A percentile compares a stretch with the other conserved stretches of the same genome.
phyloP scores from a whole-genome alignment of 1,140 invertebrate species.

The Olivierus martensii region DNA sequence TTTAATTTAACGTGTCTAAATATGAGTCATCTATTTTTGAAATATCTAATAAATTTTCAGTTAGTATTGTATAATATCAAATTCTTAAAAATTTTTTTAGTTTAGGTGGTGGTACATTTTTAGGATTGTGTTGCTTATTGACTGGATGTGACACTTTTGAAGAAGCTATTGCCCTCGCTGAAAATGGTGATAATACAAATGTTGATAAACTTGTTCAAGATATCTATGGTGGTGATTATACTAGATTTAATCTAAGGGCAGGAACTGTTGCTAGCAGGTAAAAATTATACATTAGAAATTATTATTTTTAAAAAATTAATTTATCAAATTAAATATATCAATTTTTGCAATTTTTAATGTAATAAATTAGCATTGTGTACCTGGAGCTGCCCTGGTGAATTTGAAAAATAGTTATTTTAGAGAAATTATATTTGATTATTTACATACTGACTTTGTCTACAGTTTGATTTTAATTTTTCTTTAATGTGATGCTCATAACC shows the following conservation, averaged over 20 bases:
- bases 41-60: too few relatives aligned
- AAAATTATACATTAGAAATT: constrained; percentile 15
- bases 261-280: constrained; percentile 93
- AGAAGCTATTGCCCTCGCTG: constrained; percentile 89
- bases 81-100: constrained; percentile 36
- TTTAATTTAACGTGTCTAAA: too few relatives aligned
- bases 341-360: too few relatives aligned
- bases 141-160: constrained; percentile 95
- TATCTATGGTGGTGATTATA: constrained; percentile 96
- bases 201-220: constrained; percentile 94
- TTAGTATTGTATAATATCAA: too few relatives aligned
- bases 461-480: too few relatives aligned
- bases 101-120: constrained; percentile 93
- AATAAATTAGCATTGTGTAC: too few relatives aligned
- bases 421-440: too few relatives aligned
- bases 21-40: too few relatives aligned
- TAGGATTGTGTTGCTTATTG: constrained; percentile 87
- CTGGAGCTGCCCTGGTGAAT: too few relatives aligned
- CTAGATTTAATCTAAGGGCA: constrained; percentile 73
- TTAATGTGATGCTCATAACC: too few relatives aligned
- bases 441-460: too few relatives aligned
- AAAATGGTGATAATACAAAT: constrained; percentile 78
- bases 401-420: too few relatives aligned
- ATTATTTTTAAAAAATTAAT: neutral
- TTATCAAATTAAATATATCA: neutral